phyloP scores from a whole-genome alignment of 2,113 vertebrate genomes.

The Piprites chloris region DNA sequence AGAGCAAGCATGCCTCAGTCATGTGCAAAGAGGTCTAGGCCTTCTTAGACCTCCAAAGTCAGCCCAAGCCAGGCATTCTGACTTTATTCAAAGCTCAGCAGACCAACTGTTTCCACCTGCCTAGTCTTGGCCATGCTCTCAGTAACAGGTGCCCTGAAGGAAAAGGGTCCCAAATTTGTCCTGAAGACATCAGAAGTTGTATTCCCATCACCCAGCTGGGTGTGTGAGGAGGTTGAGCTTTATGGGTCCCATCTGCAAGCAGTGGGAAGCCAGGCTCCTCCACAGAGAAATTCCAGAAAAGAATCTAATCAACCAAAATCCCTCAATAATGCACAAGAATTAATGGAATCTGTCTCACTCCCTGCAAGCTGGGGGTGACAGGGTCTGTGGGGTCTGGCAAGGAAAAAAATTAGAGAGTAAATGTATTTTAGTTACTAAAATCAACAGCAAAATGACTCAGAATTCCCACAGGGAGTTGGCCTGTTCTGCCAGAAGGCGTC shows the following conservation, averaged over 20 bases:
- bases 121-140: not conserved
- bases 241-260: not conserved
- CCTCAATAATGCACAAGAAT: conserved; percentile 3
- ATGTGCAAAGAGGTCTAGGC: not conserved
- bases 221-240: not conserved
- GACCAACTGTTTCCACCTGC: not conserved
- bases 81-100: not conserved
- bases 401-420: not conserved
- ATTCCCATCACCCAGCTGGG: not conserved
- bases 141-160: not conserved
- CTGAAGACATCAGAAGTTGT: not conserved
- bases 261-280: not conserved
- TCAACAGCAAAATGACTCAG: not conserved
- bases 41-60: not conserved
- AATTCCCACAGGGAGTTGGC: not conserved
- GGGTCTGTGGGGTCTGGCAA: not conserved
- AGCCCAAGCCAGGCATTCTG: not conserved
- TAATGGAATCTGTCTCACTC: conserved; percentile 23
- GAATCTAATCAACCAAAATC: not conserved
- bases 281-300: conserved; percentile 24
- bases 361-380: not conserved
- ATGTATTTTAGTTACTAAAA: conserved; percentile 13
- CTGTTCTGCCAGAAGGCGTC: not conserved
- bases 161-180: not conserved
- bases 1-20: not conserved